Evolutionary conservation across 2,797 vertebrate species (phyloP).

Genomic region (Eupleurogrammus muticus): DNA sequence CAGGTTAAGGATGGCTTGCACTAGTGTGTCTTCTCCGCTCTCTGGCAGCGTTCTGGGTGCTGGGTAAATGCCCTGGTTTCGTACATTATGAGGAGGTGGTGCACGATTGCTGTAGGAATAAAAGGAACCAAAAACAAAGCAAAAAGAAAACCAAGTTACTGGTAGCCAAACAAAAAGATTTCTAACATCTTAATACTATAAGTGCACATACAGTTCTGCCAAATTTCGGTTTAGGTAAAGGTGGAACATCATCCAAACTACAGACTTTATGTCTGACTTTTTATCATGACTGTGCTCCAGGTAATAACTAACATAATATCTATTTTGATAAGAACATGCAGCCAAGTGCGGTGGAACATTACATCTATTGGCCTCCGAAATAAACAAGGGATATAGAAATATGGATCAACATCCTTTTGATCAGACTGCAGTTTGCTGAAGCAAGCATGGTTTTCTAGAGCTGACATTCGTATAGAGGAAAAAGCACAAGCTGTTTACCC

Average conservation of each 20-base stretch:
- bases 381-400: too few relatives aligned
- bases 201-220: too few relatives aligned
- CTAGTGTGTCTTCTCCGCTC: slow-evolving; percentile 81
- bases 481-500: slow-evolving; percentile 68
- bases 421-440: too few relatives aligned
- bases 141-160: neutral
- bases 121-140: slow-evolving; percentile 7
- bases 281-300: neutral
- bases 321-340: neutral
- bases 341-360: too few relatives aligned
- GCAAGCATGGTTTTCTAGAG: too few relatives aligned
- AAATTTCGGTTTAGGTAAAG: neutral
- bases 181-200: too few relatives aligned
- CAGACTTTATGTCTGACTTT: neutral
- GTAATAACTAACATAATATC: too few relatives aligned
- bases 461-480: neutral
- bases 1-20: slow-evolving; percentile 85
- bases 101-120: slow-evolving; percentile 62
- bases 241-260: slow-evolving; percentile 27
- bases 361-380: neutral
- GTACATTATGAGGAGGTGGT: slow-evolving; percentile 70
- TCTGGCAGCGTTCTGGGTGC: slow-evolving; percentile 79
- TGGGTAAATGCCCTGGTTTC: slow-evolving; percentile 79
- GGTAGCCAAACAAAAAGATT: neutral
- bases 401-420: too few relatives aligned